Percentiles rank a stretch among this genome's conserved stretches.
These are phyloP conservation scores for Aphidius colemani DNA, from an alignment of 2,888 invertebrate species.

Conservation along the genomic window DNA sequence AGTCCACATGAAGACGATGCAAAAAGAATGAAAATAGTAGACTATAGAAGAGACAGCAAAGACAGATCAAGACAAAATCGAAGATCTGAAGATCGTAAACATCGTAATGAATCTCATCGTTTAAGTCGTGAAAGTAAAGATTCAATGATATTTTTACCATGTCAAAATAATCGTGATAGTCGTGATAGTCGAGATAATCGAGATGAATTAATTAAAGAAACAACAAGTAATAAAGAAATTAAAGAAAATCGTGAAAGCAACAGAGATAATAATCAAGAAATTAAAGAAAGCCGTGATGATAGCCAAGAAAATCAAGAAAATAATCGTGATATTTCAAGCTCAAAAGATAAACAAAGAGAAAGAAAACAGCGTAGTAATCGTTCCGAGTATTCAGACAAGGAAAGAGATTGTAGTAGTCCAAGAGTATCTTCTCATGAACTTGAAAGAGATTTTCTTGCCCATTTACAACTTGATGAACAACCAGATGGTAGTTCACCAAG, in stretches of 20 bases:
- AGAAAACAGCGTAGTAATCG: conserved; percentile 35
- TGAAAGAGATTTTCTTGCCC: conserved; percentile 54
- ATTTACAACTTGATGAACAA: conserved; percentile 50
- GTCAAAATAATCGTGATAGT: conserved; percentile 43
- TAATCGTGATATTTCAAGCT: conserved; percentile 44
- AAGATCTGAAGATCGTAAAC: conserved; percentile 57
- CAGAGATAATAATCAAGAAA: conserved; percentile 39
- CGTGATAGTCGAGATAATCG: conserved; percentile 35
- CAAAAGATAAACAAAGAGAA: conserved; percentile 43
- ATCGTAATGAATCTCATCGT: conserved; percentile 55
- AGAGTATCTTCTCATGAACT: conserved; percentile 50
- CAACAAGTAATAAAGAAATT: conserved; percentile 28
- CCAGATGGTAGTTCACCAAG: conserved; percentile 43
- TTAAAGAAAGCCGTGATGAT: conserved; percentile 38
- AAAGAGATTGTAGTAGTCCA: conserved; percentile 53
- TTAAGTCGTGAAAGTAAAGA: conserved; percentile 55
- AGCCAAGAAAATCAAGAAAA: conserved; percentile 53
- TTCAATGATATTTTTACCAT: no score
- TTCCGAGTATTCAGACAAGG: conserved; percentile 44
- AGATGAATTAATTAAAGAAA: conserved; percentile 7
- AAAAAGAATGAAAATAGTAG: conserved; percentile 67
- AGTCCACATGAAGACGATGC: conserved; percentile 64
- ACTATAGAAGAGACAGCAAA: conserved; percentile 72
- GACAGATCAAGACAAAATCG: conserved; percentile 63
- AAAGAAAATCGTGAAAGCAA: conserved; percentile 25